These are phyloP conservation scores for Bombus balteatus DNA, from an alignment of 1,140 invertebrate genomes.

Conservation along the genomic window DNA sequence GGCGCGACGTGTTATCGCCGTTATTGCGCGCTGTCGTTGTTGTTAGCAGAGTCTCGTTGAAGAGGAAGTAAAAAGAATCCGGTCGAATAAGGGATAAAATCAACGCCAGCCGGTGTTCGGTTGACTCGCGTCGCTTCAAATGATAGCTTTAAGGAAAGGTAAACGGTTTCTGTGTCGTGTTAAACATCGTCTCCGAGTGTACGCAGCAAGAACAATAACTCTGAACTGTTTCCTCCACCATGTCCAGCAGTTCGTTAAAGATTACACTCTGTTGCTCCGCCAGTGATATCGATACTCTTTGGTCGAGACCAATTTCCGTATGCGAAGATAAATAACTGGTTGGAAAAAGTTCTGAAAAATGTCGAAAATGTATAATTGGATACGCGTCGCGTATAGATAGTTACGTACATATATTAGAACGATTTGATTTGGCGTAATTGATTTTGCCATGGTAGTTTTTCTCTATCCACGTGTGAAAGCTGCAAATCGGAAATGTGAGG, in stretches of 20 bases:
- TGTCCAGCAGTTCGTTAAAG: neutral
- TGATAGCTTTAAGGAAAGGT: neutral
- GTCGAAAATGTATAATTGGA: neutral
- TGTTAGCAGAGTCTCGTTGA: neutral
- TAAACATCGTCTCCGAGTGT: neutral
- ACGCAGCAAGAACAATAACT: neutral
- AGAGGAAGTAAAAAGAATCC: neutral
- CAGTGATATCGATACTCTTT: neutral
- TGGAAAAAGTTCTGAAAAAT: neutral
- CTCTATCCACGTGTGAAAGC: conserved; percentile 1
- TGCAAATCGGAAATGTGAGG: conserved; percentile 33
- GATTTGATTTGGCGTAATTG: neutral
- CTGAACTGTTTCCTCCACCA: too few species aligned
- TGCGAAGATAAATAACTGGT: neutral
- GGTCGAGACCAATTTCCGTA: neutral
- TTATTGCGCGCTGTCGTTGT: neutral
- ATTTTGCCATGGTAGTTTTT: neutral
- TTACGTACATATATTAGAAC: neutral
- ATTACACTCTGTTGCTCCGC: neutral
- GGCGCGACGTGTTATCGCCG: too few species aligned
- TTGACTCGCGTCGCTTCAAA: neutral
- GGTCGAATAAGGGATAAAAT: neutral
- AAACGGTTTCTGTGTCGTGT: neutral
- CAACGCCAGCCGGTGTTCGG: neutral
- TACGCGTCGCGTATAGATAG: neutral